Conservation (phyloP, 2,888 invertebrate genomes). For the Physocephala rufipes region DNA sequence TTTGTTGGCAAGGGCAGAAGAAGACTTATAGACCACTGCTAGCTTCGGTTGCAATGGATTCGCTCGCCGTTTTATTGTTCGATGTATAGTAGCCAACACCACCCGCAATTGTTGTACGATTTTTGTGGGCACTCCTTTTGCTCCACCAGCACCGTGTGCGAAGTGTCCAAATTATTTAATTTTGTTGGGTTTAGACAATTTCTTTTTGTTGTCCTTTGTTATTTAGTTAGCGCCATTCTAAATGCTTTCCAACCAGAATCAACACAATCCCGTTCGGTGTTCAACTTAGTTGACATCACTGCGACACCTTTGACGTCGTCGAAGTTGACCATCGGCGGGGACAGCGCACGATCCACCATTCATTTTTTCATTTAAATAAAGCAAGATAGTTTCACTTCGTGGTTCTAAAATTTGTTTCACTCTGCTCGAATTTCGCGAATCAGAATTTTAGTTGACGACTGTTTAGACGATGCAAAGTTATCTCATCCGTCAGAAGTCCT, state of each 20-base stretch:
- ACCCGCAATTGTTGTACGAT: slow-evolving; percentile 14
- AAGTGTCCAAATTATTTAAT: slow-evolving; percentile 30
- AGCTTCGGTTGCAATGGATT: slow-evolving; percentile 5
- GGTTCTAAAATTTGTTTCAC: no score
- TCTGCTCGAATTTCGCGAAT: no score
- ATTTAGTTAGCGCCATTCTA: not conserved
- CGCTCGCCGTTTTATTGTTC: slow-evolving; percentile 1
- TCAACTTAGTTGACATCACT: not conserved
- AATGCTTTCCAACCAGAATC: not conserved
- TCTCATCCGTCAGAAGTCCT: no score
- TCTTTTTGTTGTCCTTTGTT: slow-evolving; percentile 7
- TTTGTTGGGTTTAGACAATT: slow-evolving; percentile 14
- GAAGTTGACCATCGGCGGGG: not conserved
- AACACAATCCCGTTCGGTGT: not conserved
- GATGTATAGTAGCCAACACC: slow-evolving; percentile 15
- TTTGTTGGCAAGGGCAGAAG: slow-evolving; percentile 1
- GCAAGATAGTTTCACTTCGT: no score
- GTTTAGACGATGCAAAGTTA: no score
- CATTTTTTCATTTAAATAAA: no score
- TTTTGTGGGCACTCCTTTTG: slow-evolving; percentile 7
- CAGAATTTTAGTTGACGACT: no score
- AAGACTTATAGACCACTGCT: slow-evolving; percentile 17
- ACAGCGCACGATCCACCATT: no score
- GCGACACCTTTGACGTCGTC: not conserved
- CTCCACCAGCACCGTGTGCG: slow-evolving; percentile 12